Conservation (phyloP, 1,140 invertebrate genomes). For the Protaetia brevitarsis region DNA sequence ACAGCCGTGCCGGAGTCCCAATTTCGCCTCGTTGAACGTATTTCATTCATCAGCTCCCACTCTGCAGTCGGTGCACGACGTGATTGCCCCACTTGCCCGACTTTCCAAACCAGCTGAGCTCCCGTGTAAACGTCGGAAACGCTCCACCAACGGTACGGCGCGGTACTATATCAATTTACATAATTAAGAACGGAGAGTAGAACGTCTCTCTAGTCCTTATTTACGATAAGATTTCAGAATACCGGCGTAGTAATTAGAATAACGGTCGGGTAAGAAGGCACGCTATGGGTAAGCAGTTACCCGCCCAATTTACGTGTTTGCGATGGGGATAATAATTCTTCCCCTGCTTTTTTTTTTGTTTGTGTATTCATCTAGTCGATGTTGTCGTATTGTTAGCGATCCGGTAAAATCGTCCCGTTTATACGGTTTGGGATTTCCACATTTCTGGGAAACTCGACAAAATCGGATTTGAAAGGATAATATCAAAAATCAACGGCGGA, state of each 20-base stretch:
- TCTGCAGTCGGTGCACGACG: too few relatives aligned
- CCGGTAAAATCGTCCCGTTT: not conserved
- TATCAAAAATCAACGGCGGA: too few relatives aligned
- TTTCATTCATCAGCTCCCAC: not conserved
- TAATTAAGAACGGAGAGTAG: not conserved
- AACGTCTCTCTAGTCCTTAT: not conserved
- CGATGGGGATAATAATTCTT: not conserved
- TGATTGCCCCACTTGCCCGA: not conserved
- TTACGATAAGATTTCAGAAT: slow-evolving; percentile 1
- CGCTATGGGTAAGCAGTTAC: not conserved
- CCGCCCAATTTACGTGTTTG: not conserved
- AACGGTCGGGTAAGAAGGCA: not conserved
- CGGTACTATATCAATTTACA: not conserved
- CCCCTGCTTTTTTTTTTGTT: too few relatives aligned
- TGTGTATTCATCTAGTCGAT: too few relatives aligned
- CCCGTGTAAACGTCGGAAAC: not conserved
- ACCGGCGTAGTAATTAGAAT: not conserved
- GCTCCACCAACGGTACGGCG: not conserved
- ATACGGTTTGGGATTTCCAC: too few relatives aligned
- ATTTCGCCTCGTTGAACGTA: not conserved
- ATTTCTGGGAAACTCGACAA: not conserved
- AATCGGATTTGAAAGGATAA: not conserved
- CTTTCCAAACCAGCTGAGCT: not conserved
- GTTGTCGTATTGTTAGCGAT: not conserved
- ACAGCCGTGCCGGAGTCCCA: too few relatives aligned